These are phyloP conservation scores for Sinhomidia bicolor DNA, from an alignment of 2,888 invertebrate genomes.

Conservation along the genomic window DNA sequence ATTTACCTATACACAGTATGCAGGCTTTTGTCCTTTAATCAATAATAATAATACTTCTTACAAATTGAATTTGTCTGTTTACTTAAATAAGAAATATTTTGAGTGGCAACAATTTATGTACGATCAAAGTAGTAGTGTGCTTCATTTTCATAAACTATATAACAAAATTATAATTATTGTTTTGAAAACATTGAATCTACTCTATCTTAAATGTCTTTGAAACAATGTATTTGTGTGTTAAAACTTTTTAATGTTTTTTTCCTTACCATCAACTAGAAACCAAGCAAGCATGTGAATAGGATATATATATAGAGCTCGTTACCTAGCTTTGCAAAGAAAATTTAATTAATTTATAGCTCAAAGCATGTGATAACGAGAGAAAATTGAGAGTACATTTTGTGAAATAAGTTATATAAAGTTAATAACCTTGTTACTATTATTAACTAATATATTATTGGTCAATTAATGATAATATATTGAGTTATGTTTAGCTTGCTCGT, in stretches of 20 bases:
- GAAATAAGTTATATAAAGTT: no score
- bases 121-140: no score
- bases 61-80: no score
- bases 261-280: background rate
- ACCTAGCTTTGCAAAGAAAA: slow-evolving; percentile 65
- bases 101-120: no score
- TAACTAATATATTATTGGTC: slow-evolving; percentile 60
- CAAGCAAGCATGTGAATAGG: background rate
- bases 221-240: no score
- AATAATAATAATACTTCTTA: no score
- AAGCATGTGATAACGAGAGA: slow-evolving; percentile 65
- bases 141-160: no score
- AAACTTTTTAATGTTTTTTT: background rate
- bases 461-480: slow-evolving; percentile 36
- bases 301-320: no score
- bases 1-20: background rate
- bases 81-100: no score
- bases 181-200: no score
- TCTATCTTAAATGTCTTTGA: no score
- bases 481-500: background rate
- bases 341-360: slow-evolving; percentile 42
- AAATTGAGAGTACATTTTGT: background rate
- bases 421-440: background rate
- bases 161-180: background rate
- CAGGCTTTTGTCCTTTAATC: no score